Evolutionary conservation across 2,888 invertebrate genomes (phyloP), one percentile per base, ranked within the genome.

Genomic region (Epinotia brunnichana): DNA sequence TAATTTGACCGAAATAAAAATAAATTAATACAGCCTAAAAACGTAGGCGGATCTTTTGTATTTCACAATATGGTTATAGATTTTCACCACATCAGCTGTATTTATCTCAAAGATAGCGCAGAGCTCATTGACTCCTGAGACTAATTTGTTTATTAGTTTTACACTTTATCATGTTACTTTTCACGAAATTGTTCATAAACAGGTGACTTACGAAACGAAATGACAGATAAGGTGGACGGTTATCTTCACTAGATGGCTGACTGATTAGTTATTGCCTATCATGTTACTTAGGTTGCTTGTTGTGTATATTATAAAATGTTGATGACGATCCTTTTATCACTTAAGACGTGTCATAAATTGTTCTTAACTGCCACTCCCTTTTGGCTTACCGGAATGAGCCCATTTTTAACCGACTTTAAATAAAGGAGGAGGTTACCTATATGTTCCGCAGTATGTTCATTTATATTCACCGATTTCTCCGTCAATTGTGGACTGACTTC

Each of bases 241-340:
- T 72, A 72, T 72, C 67, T 59, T 11, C 53, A 21, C 61, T 68
- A 68, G 57, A 62, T 68, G 62, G 39, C 56, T 70, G 74, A 68
- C 74, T 71, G 74, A 74, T 53, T 53, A 53, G 39, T 15, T 17
- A 48, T 48, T n/a, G 48, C 11, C 17, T 41, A 57, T 54, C 24
- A 56, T 15, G 39, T 15, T n/a, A n/a, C n/a, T n/a, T 53, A 62
- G 39, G 48, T 61, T 53, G 66, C 35, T 66, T 48, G 60, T 21
- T 57, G 29, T 56, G 59, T 63, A 15, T 19, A 19, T 13, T 57
- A 15, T n/a, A 24, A 39, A 59, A 21, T 13, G 21, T 19, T 9
- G 21, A 24, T 24, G 53, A 56, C 5, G 13, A 13, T 24, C 15
- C 1, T 24, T 4, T 56, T 35, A 57, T 3, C 3, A 11, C 9